A percentile compares a stretch with the other conserved stretches of the same genome.
These are phyloP conservation scores for Strix aluco DNA, from an alignment of 2,113 vertebrate genomes.

Conservation along the genomic window DNA sequence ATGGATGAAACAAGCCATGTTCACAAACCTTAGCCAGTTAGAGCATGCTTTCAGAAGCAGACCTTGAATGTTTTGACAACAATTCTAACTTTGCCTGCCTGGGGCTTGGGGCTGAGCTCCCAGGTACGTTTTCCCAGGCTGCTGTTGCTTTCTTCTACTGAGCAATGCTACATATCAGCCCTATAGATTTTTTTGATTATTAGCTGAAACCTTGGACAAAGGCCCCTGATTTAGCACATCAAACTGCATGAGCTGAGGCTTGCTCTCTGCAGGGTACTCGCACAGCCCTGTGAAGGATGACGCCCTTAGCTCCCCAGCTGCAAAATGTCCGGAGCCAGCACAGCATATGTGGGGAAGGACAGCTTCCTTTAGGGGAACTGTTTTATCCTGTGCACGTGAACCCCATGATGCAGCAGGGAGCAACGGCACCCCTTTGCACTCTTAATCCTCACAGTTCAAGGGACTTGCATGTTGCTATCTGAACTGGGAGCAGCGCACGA, in stretches of 20 bases:
- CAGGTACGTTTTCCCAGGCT: not conserved
- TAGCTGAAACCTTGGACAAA: not conserved
- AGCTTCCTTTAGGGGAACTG: not conserved
- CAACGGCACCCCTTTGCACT: not conserved
- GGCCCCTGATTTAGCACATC: not conserved
- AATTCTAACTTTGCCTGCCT: not conserved
- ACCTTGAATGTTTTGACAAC: not conserved
- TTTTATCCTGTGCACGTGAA: not conserved
- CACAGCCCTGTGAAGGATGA: not conserved
- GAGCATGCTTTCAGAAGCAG: not conserved
- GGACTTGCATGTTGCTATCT: accelerated
- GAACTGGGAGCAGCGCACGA: not conserved
- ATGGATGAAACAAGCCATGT: not conserved
- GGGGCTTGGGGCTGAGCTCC: not conserved
- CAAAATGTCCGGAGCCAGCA: not conserved
- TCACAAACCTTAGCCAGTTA: not conserved
- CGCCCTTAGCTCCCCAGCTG: not conserved
- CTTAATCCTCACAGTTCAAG: not conserved
- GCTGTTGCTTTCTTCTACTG: not conserved
- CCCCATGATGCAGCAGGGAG: accelerated
- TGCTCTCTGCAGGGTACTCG: not conserved
- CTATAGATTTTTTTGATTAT: not conserved
- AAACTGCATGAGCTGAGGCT: not conserved
- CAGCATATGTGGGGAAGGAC: not conserved
- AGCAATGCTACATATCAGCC: not conserved